These are phyloP conservation scores for Calidris pugnax DNA, from an alignment of 2,113 vertebrate species.

Conservation along the genomic window DNA sequence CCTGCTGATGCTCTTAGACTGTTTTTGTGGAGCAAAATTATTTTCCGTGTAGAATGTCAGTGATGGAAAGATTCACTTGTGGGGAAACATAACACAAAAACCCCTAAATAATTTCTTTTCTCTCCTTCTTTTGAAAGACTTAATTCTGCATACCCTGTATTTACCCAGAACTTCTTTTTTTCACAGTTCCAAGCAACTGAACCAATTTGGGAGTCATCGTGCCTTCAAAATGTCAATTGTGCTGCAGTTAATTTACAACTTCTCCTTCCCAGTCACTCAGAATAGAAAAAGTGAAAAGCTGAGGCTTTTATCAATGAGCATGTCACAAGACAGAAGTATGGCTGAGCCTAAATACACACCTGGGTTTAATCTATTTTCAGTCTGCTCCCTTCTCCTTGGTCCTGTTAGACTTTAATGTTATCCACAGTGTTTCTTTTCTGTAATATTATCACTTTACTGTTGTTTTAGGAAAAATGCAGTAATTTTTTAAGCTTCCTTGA, in stretches of 20 bases:
- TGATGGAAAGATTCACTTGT: neutral
- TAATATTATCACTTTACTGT: neutral
- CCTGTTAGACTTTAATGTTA: neutral
- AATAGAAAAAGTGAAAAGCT: neutral
- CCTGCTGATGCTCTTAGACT: neutral
- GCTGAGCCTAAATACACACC: neutral
- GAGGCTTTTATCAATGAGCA: neutral
- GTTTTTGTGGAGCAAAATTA: neutral
- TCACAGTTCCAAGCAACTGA: neutral
- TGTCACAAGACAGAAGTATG: neutral
- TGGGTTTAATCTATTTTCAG: neutral
- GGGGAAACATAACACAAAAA: neutral
- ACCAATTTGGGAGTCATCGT: neutral
- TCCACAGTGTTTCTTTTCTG: neutral
- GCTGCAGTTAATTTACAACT: neutral
- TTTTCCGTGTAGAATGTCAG: neutral
- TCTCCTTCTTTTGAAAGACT: neutral
- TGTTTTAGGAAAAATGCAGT: neutral
- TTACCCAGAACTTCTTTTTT: neutral
- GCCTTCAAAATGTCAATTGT: neutral
- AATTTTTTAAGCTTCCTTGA: neutral
- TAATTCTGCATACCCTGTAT: neutral
- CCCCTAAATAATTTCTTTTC: neutral
- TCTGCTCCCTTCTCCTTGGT: neutral
- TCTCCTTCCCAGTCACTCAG: neutral